Evolutionary conservation across 1,140 invertebrate species (phyloP).

Genomic region (Leptinotarsa lineolata): DNA sequence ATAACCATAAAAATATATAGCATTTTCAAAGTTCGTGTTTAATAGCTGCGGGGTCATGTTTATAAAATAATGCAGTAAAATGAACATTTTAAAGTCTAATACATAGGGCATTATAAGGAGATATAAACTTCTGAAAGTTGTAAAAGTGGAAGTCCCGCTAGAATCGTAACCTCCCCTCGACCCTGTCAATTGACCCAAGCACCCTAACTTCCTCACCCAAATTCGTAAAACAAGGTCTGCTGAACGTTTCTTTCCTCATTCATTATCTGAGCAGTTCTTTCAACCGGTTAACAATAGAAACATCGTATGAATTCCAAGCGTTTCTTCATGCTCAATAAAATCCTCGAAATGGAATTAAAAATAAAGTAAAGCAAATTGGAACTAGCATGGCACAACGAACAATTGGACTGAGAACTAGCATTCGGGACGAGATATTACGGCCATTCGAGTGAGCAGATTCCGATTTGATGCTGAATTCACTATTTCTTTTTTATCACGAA

Average conservation of each 20-base stretch:
- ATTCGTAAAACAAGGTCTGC: slow-evolving; percentile 19
- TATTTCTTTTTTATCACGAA: not conserved
- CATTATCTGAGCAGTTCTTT: slow-evolving; percentile 1
- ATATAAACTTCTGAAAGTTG: slow-evolving; percentile 53
- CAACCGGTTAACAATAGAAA: slow-evolving; percentile 5
- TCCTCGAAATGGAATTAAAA: slow-evolving; percentile 6
- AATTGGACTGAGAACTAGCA: not conserved
- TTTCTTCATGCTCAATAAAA: slow-evolving; percentile 4
- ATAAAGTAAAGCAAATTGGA: slow-evolving; percentile 8
- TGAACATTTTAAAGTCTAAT: slow-evolving; percentile 55
- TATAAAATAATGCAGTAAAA: slow-evolving; percentile 57
- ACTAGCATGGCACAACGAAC: not conserved
- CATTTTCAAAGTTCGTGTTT: slow-evolving; percentile 55
- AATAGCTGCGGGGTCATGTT: slow-evolving; percentile 53
- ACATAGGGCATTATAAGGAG: slow-evolving; percentile 50
- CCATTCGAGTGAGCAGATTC: not conserved
- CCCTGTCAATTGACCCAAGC: slow-evolving; percentile 24
- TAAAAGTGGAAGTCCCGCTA: slow-evolving; percentile 41
- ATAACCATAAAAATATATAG: slow-evolving; percentile 56
- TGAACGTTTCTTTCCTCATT: not conserved
- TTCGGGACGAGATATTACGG: not conserved
- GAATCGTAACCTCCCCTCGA: not conserved
- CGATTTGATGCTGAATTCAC: slow-evolving; percentile 2
- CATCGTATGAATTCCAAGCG: slow-evolving; percentile 3
- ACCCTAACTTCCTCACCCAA: slow-evolving; percentile 27